Conservation (phyloP, 2,113 vertebrate genomes). For the Eulemur macaco region DNA sequence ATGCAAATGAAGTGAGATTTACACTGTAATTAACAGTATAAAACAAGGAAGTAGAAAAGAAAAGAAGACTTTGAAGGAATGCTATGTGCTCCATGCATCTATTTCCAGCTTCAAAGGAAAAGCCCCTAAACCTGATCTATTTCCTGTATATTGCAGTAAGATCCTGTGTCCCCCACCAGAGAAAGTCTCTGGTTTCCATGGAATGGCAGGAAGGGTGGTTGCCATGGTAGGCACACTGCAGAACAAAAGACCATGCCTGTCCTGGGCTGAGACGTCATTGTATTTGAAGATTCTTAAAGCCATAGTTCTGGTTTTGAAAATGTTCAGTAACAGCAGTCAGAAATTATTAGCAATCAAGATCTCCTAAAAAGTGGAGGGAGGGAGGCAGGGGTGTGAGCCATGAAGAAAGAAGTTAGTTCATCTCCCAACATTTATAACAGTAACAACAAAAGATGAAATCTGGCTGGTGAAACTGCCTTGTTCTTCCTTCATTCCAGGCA, state of each 20-base stretch:
- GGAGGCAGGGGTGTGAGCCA: accelerated
- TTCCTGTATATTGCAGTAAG: accelerated
- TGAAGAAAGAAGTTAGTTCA: neutral
- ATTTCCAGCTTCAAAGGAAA: neutral
- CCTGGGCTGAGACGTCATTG: neutral
- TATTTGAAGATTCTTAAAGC: neutral
- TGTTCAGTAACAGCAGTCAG: neutral
- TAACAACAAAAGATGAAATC: neutral
- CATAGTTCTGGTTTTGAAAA: neutral
- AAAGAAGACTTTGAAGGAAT: neutral
- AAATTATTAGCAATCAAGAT: neutral
- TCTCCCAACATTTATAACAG: neutral
- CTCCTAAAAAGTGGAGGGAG: neutral
- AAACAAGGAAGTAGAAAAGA: neutral
- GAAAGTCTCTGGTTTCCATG: accelerated
- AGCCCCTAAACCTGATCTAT: neutral
- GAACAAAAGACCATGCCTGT: neutral
- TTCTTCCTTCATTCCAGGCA: neutral
- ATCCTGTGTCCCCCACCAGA: accelerated
- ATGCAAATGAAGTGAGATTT: neutral
- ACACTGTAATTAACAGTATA: neutral
- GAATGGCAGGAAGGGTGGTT: neutral
- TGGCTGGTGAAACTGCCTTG: neutral
- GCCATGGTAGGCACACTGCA: too few relatives aligned
- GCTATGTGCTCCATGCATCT: neutral